These are phyloP conservation scores for Sebastes dallii DNA, from an alignment of 2,797 vertebrate genomes.

Conservation along the genomic window DNA sequence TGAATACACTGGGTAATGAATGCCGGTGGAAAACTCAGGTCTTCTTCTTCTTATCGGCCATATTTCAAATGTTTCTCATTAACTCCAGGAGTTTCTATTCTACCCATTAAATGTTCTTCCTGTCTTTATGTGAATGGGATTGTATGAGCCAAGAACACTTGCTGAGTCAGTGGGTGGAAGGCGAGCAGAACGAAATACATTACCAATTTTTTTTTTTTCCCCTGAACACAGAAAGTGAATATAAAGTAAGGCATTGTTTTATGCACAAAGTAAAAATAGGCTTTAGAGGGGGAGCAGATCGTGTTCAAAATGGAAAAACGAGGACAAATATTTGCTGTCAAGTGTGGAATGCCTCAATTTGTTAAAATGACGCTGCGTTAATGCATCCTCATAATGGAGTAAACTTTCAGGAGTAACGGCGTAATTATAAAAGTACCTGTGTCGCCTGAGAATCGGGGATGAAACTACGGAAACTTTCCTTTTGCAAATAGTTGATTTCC, in stretches of 20 bases:
- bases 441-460: background rate
- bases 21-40: constrained; percentile 17
- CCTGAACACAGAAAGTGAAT: constrained; percentile 36
- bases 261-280: constrained; percentile 1
- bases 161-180: constrained; percentile 62
- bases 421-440: constrained; percentile 5
- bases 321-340: constrained; percentile 28
- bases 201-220: constrained; percentile 4
- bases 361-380: background rate
- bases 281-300: background rate
- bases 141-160: constrained; percentile 47
- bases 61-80: constrained; percentile 57
- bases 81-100: constrained; percentile 51
- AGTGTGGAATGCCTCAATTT: constrained; percentile 16
- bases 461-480: constrained; percentile 4
- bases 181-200: constrained; percentile 43
- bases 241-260: constrained; percentile 32
- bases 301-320: constrained; percentile 15
- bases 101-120: constrained; percentile 39
- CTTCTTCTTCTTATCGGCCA: constrained; percentile 37
- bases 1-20: constrained; percentile 42
- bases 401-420: constrained; percentile 3
- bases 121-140: constrained; percentile 43
- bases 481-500: constrained; percentile 15
- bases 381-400: background rate